These are phyloP conservation scores for Pseudeuparius sepicola DNA, from an alignment of 2,888 invertebrate species.

Conservation along the genomic window DNA sequence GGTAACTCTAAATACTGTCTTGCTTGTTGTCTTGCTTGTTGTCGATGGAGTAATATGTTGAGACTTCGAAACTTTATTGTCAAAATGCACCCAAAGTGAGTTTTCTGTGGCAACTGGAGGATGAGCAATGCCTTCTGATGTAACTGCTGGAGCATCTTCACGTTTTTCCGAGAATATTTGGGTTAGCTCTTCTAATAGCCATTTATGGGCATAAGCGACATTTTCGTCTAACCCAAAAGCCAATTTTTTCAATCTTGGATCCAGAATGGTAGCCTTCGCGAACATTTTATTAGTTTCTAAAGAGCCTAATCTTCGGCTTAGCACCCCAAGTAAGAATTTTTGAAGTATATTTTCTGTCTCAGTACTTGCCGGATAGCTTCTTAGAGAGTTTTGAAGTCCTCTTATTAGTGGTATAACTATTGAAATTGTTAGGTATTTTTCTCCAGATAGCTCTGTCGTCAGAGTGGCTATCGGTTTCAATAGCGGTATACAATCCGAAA, in stretches of 20 bases:
- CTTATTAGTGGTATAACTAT: slow-evolving; percentile 22
- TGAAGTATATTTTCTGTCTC: slow-evolving; percentile 6
- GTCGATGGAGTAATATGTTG: slow-evolving; percentile 10
- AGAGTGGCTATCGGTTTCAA: slow-evolving; percentile 21
- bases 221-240: slow-evolving; percentile 19
- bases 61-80: slow-evolving; percentile 14
- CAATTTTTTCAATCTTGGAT: slow-evolving; percentile 24
- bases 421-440: slow-evolving; percentile 25
- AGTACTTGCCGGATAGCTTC: slow-evolving; percentile 10
- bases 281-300: slow-evolving; percentile 16
- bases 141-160: background rate
- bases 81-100: slow-evolving; percentile 17
- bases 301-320: slow-evolving; percentile 6
- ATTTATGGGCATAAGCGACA: slow-evolving; percentile 19
- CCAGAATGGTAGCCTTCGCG: slow-evolving; percentile 23
- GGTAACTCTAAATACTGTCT: slow-evolving; percentile 19
- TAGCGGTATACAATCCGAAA: slow-evolving; percentile 20
- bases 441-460: slow-evolving; percentile 23
- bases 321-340: slow-evolving; percentile 3
- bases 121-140: background rate
- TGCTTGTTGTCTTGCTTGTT: slow-evolving; percentile 9
- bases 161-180: background rate
- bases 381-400: slow-evolving; percentile 19
- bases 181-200: slow-evolving; percentile 17
- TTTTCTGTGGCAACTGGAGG: slow-evolving; percentile 4